These are phyloP conservation scores for Porites lobata DNA, from an alignment of 92 coral and sea anemone species.

Conservation along the genomic window DNA sequence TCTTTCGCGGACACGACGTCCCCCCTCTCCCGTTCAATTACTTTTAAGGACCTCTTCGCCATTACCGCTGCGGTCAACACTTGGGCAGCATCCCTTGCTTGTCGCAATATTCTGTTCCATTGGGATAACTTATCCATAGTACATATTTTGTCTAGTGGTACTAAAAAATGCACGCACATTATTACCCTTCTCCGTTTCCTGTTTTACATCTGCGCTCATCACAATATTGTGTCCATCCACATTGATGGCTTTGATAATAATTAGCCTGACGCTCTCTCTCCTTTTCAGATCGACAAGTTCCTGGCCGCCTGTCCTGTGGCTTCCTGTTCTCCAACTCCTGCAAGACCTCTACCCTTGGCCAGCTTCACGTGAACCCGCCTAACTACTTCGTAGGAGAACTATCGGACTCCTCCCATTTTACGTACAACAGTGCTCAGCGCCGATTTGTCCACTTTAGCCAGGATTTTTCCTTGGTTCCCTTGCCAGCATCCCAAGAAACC, in stretches of 20 bases:
- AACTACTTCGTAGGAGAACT: conserved; percentile 2
- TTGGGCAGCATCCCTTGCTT: too few species aligned
- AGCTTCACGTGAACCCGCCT: conserved; percentile 15
- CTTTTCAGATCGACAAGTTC: conserved; percentile 29
- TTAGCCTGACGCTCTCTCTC: neutral
- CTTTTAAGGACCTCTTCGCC: too few species aligned
- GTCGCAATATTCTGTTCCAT: too few species aligned
- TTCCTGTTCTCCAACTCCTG: conserved; percentile 15
- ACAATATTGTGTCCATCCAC: neutral
- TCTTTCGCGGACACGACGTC: too few species aligned
- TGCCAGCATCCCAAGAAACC: conserved; percentile 9
- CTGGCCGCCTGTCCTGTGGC: conserved; percentile 19
- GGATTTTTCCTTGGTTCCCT: conserved; percentile 13
- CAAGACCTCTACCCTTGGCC: neutral
- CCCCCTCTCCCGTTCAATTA: too few species aligned
- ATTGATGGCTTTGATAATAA: neutral
- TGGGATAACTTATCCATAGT: too few species aligned
- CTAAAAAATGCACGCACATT: conserved; percentile 3
- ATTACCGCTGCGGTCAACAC: too few species aligned
- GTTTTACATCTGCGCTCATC: neutral
- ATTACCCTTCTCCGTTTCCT: neutral
- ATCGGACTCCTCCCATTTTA: neutral
- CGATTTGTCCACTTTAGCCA: conserved; percentile 39
- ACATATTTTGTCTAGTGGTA: conserved; percentile 17
- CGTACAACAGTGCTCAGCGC: conserved; percentile 35